phyloP scores from a whole-genome alignment of 1,140 invertebrate species.

The Eufriesea mexicana region DNA sequence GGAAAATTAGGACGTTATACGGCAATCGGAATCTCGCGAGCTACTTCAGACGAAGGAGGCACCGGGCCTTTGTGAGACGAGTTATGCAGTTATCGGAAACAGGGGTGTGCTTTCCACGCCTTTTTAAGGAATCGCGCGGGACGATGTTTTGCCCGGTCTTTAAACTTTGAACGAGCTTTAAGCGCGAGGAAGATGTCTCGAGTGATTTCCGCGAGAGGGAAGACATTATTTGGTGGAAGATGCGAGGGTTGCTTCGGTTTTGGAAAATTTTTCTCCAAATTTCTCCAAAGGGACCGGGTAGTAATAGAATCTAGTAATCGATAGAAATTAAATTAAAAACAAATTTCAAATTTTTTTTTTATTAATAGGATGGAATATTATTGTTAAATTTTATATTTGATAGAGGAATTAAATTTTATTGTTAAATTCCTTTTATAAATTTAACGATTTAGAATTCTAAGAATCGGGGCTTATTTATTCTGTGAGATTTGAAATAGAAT shows the following conservation, averaged over 20 bases:
- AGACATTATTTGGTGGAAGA: too few species aligned
- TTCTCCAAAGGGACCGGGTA: too few species aligned
- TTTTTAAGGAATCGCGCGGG: not conserved
- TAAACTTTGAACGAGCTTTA: not conserved
- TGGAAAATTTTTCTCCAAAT: too few species aligned
- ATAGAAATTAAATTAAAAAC: not conserved
- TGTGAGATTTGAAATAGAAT: too few species aligned
- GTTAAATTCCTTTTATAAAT: too few species aligned
- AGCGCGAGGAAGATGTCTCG: too few species aligned
- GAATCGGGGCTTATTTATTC: too few species aligned
- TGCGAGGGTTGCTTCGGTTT: too few species aligned
- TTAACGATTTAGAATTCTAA: too few species aligned
- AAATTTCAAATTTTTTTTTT: not conserved
- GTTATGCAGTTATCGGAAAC: constrained; percentile 1
- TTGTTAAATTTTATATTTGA: not conserved
- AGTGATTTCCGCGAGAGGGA: too few species aligned
- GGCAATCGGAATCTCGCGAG: constrained; percentile 59
- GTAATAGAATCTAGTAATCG: too few species aligned
- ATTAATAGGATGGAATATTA: not conserved
- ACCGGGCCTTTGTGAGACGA: constrained; percentile 44
- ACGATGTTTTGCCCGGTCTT: not conserved
- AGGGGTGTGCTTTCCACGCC: not conserved
- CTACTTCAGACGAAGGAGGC: constrained; percentile 25
- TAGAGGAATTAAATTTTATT: too few species aligned
- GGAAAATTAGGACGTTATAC: constrained; percentile 82